phyloP scores from a whole-genome alignment of 2,888 invertebrate species.

The Athalia circularis region DNA sequence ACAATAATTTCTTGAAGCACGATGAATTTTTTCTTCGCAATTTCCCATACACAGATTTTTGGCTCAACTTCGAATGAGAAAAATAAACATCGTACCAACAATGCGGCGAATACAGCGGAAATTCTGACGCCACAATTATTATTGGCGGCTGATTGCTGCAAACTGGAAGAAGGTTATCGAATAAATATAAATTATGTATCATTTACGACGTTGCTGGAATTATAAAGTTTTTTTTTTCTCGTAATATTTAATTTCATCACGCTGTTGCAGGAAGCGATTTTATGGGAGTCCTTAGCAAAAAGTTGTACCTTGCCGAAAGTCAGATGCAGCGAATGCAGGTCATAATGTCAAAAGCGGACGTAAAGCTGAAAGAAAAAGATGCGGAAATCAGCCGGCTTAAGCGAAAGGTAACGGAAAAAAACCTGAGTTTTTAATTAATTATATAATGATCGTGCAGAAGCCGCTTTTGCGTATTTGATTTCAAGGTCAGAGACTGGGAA shows the following conservation, averaged over 20 bases:
- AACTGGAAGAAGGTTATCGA: too few relatives aligned
- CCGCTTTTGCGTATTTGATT: background rate
- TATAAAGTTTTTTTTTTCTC: background rate
- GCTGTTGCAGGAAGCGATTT: slow-evolving; percentile 60
- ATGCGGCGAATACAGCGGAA: too few relatives aligned
- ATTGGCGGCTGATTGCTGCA: too few relatives aligned
- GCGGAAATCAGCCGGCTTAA: slow-evolving; percentile 63
- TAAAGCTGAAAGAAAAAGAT: slow-evolving; percentile 61
- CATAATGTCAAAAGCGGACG: slow-evolving; percentile 60
- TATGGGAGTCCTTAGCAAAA: slow-evolving; percentile 60
- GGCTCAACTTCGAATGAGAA: too few relatives aligned
- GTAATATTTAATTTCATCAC: background rate
- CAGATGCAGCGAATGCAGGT: slow-evolving; percentile 64
- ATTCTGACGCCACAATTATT: too few relatives aligned
- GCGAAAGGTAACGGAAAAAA: slow-evolving; percentile 59
- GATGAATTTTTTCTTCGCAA: too few relatives aligned
- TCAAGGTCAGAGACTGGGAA: slow-evolving; percentile 65
- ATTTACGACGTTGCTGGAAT: background rate
- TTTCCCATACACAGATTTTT: too few relatives aligned
- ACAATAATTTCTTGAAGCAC: too few relatives aligned
- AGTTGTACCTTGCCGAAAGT: slow-evolving; percentile 62
- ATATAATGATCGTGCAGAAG: too few relatives aligned
- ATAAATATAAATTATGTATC: too few relatives aligned
- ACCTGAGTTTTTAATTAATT: too few relatives aligned
- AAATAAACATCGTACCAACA: too few relatives aligned